Evolutionary conservation across 2,888 invertebrate genomes (phyloP).

Genomic region (Hedya salicella): DNA sequence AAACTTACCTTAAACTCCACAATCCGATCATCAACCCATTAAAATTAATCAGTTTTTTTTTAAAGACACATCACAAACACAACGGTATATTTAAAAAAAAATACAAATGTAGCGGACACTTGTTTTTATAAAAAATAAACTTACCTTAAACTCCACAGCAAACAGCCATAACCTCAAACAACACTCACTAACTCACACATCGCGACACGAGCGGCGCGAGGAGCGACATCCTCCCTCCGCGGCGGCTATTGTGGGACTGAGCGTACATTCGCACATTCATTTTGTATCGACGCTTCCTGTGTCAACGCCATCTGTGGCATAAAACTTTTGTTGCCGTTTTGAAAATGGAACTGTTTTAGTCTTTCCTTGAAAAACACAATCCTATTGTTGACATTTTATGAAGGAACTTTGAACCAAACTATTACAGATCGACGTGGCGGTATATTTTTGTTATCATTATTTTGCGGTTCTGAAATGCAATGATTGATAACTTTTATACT

Average conservation of each 20-base stretch:
- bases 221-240: conserved; percentile 44
- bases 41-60: too few species aligned
- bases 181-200: conserved; percentile 31
- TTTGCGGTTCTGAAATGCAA: too few species aligned
- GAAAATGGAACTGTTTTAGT: conserved; percentile 53
- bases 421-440: not conserved
- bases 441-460: too few species aligned
- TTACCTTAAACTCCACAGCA: conserved; percentile 26
- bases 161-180: conserved; percentile 25
- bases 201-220: conserved; percentile 3
- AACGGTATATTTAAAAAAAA: too few species aligned
- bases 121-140: conserved; percentile 1
- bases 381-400: not conserved
- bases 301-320: conserved; percentile 60
- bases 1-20: too few species aligned
- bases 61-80: too few species aligned
- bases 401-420: not conserved
- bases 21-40: too few species aligned
- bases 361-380: not conserved
- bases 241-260: conserved; percentile 45
- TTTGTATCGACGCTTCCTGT: conserved; percentile 52
- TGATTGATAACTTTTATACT: too few species aligned
- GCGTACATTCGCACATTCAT: conserved; percentile 18
- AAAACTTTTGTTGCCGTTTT: conserved; percentile 61
- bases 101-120: too few species aligned